Evolutionary conservation across 2,888 invertebrate genomes (phyloP).

Genomic region (Xylocampa areola): DNA sequence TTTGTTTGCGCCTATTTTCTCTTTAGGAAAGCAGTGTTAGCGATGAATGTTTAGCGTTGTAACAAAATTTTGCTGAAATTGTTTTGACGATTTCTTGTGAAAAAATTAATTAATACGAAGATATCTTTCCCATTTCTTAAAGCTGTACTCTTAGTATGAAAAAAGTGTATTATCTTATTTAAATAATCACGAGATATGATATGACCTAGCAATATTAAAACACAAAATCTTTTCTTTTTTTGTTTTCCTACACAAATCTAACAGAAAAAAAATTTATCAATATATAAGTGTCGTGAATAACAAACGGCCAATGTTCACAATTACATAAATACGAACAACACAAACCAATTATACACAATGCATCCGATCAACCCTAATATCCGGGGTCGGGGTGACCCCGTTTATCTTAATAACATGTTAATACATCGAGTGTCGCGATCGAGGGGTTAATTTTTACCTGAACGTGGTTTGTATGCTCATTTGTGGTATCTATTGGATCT

Average conservation of each 20-base stretch:
- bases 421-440: slow-evolving; percentile 65
- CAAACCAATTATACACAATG: slow-evolving; percentile 61
- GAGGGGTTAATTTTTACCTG: slow-evolving; percentile 71
- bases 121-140: too few relatives aligned
- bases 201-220: too few relatives aligned
- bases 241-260: slow-evolving; percentile 34
- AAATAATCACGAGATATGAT: too few relatives aligned
- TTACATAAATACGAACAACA: slow-evolving; percentile 59
- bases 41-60: not conserved
- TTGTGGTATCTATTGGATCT: slow-evolving; percentile 75
- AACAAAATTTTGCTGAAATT: not conserved
- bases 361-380: slow-evolving; percentile 71
- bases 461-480: slow-evolving; percentile 70
- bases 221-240: too few relatives aligned
- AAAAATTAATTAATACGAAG: too few relatives aligned
- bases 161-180: too few relatives aligned
- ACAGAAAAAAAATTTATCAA: slow-evolving; percentile 59
- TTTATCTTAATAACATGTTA: slow-evolving; percentile 84
- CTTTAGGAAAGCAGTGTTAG: not conserved
- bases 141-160: too few relatives aligned
- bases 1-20: slow-evolving; percentile 20
- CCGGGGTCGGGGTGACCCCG: slow-evolving; percentile 71
- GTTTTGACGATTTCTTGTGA: too few relatives aligned
- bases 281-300: slow-evolving; percentile 60
- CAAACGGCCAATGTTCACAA: slow-evolving; percentile 62